Evolutionary conservation across 2,113 vertebrate species (phyloP).

Genomic region (Campylomormyrus tamandua): DNA sequence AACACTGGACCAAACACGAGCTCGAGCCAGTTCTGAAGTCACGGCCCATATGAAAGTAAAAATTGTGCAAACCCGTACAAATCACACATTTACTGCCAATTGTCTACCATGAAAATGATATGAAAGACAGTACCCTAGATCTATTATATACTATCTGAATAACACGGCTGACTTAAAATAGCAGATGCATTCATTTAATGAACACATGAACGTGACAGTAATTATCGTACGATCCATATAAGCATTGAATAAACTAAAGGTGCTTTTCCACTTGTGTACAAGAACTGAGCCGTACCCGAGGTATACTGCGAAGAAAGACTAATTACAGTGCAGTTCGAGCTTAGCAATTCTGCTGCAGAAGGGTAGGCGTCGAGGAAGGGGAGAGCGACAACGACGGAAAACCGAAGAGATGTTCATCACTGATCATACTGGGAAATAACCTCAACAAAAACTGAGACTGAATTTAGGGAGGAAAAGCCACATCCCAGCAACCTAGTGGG

Average conservation of each 20-base stretch:
- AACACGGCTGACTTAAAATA: background rate
- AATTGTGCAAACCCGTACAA: background rate
- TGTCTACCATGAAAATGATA: background rate
- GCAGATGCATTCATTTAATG: background rate
- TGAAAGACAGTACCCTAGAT: background rate
- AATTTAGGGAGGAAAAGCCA: background rate
- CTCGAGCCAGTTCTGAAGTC: conserved; percentile 19
- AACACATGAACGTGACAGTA: background rate
- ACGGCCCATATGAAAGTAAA: conserved; percentile 5
- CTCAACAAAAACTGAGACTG: background rate
- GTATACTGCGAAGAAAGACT: background rate
- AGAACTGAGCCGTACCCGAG: background rate
- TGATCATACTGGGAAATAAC: background rate
- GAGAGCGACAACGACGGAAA: background rate
- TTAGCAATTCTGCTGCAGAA: background rate
- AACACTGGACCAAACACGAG: conserved; percentile 9
- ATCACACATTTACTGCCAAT: background rate
- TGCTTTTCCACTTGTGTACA: background rate
- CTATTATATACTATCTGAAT: background rate
- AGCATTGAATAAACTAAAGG: background rate
- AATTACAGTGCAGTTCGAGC: background rate
- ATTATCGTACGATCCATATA: background rate
- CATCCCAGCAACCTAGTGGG: background rate
- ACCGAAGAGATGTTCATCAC: background rate
- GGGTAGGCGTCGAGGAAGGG: background rate